Percentiles rank a stretch among this genome's conserved stretches.
Conservation (phyloP, 1,140 invertebrate genomes). For the Macrosteles quadrilineatus region DNA sequence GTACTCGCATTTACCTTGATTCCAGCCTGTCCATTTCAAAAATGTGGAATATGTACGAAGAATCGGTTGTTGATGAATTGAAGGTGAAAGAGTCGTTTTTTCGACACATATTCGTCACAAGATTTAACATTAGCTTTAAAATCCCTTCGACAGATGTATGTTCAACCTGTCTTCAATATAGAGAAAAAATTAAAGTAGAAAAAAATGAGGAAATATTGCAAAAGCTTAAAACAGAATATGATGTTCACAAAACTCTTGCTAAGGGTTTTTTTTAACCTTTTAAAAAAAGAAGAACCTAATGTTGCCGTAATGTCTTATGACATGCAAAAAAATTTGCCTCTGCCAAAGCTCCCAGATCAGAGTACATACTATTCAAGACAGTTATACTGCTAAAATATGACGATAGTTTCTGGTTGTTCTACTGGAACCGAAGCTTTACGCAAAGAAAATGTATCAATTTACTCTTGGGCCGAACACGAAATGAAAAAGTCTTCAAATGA, state of each 20-base stretch:
- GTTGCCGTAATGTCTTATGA: conserved; percentile 46
- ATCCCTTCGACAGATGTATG: conserved; percentile 38
- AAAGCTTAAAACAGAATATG: conserved; percentile 36
- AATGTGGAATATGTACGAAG: conserved; percentile 24
- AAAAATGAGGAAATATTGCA: conserved; percentile 32
- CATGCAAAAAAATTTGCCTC: conserved; percentile 48
- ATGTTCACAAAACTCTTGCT: conserved; percentile 43
- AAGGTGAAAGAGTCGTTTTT: conserved; percentile 37
- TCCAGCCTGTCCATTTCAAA: conserved; percentile 31
- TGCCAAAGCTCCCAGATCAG: conserved; percentile 46
- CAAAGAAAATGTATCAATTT: conserved; percentile 41
- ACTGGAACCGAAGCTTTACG: conserved; percentile 35
- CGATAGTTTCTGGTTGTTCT: conserved; percentile 43
- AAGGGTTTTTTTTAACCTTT: conserved; percentile 45
- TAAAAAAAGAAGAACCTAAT: conserved; percentile 41
- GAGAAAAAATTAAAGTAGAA: conserved; percentile 35
- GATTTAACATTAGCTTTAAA: conserved; percentile 40
- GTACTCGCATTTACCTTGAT: conserved; percentile 28
- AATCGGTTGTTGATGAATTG: neutral
- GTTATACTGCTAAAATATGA: conserved; percentile 48
- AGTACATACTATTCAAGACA: conserved; percentile 47
- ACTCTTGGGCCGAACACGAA: conserved; percentile 45
- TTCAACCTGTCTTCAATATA: conserved; percentile 37
- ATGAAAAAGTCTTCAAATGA: conserved; percentile 43
- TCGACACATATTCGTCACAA: conserved; percentile 34